phyloP scores from a whole-genome alignment of 2,888 invertebrate species.

The Griposia aprilina region DNA sequence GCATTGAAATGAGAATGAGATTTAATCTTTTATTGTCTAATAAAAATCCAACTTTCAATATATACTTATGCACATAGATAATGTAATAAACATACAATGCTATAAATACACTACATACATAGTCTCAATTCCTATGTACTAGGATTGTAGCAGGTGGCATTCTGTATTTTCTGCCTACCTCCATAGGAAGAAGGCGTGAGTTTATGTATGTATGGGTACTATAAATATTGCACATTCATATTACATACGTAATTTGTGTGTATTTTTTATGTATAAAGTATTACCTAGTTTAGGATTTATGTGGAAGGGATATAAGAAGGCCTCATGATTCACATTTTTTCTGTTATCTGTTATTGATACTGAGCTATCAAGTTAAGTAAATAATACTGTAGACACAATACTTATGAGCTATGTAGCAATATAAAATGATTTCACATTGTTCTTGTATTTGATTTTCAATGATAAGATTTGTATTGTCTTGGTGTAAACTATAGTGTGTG shows the following conservation, averaged over 20 bases:
- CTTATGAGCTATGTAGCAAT: conserved; percentile 8
- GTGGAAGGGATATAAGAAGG: neutral
- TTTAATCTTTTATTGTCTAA: neutral
- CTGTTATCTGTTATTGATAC: neutral
- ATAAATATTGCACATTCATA: neutral
- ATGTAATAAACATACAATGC: too few species aligned
- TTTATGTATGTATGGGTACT: too few species aligned
- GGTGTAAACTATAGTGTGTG: too few species aligned
- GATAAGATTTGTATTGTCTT: neutral
- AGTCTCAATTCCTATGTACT: too few species aligned
- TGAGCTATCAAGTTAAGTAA: neutral
- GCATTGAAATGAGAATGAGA: neutral
- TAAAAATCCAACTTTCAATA: neutral
- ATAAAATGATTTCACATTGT: neutral
- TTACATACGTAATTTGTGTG: neutral
- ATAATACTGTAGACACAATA: neutral
- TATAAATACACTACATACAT: too few species aligned
- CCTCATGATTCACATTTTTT: neutral
- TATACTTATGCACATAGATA: too few species aligned
- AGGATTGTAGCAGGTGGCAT: too few species aligned
- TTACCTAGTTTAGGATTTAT: neutral
- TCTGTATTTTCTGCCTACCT: too few species aligned
- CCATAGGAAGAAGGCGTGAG: too few species aligned
- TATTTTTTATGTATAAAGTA: neutral
- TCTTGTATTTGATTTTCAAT: neutral